phyloP scores from a whole-genome alignment of 2,888 invertebrate species.

The Caenorhabditis wallacei region DNA sequence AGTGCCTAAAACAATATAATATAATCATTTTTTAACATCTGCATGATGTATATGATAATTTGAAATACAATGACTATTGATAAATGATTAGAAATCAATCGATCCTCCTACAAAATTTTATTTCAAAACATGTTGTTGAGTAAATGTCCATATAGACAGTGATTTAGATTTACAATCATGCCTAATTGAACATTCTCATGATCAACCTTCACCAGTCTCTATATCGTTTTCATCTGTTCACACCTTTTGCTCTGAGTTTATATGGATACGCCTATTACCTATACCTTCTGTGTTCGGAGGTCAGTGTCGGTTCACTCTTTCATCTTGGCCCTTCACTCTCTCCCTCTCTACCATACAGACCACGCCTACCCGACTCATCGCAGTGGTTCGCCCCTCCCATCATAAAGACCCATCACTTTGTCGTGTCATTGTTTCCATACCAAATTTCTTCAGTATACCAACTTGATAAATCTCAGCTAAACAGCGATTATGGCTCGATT shows the following conservation, averaged over 20 bases:
- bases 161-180: constrained; percentile 7
- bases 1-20: too few relatives aligned
- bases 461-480: constrained; percentile 44
- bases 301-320: constrained; percentile 27
- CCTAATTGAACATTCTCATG: constrained; percentile 12
- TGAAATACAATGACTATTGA: too few relatives aligned
- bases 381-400: constrained; percentile 56
- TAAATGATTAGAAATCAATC: too few relatives aligned
- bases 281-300: constrained; percentile 14
- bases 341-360: constrained; percentile 44
- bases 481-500: constrained; percentile 67
- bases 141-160: not conserved
- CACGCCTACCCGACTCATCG: constrained; percentile 34
- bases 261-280: constrained; percentile 10
- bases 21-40: too few relatives aligned
- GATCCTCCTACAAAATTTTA: too few relatives aligned
- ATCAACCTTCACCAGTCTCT: constrained; percentile 6
- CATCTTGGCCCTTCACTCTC: constrained; percentile 16
- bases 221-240: constrained; percentile 5
- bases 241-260: constrained; percentile 10
- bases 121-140: not conserved
- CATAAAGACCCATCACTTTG: constrained; percentile 52
- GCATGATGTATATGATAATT: too few relatives aligned
- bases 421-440: constrained; percentile 65
- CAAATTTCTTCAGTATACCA: constrained; percentile 62